Evolutionary conservation across 1,140 invertebrate species (phyloP).

Genomic region (Apis cerana): DNA sequence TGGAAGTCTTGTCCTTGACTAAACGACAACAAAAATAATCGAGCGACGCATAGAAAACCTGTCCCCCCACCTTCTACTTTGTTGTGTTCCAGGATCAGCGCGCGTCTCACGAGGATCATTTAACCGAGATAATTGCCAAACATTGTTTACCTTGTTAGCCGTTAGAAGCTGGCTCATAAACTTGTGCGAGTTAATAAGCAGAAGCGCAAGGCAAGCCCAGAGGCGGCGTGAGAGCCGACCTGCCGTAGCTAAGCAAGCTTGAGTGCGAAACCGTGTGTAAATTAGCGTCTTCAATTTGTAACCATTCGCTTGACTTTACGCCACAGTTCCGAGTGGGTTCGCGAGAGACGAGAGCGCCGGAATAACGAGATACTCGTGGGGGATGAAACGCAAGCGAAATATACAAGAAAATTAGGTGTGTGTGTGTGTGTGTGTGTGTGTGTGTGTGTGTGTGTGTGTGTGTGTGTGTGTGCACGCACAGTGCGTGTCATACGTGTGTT

Average conservation of each 20-base stretch:
- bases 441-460: too few species aligned
- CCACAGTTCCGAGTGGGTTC: conserved; percentile 35
- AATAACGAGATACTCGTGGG: conserved; percentile 19
- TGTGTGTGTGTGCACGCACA: too few species aligned
- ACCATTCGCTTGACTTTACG: conserved; percentile 73
- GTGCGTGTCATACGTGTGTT: too few species aligned
- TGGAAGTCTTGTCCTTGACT: neutral
- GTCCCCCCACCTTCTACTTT: conserved; percentile 15
- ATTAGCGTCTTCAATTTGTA: conserved; percentile 81
- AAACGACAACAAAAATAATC: neutral
- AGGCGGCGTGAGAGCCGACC: neutral
- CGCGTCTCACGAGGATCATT: conserved; percentile 75
- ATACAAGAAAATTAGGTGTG: neutral
- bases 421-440: too few species aligned
- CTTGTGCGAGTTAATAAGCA: conserved; percentile 79
- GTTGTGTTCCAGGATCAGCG: conserved; percentile 54
- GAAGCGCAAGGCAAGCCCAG: conserved; percentile 43
- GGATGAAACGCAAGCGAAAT: neutral
- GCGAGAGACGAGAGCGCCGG: conserved; percentile 55
- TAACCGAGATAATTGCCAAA: conserved; percentile 80
- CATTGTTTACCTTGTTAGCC: conserved; percentile 81
- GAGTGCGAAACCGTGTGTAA: conserved; percentile 76
- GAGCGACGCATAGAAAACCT: neutral
- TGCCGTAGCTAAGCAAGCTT: conserved; percentile 49
- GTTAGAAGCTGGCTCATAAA: conserved; percentile 75